Evolutionary conservation across 1,140 invertebrate species (phyloP), one percentile per base, ranked within the genome.

Genomic region (Drosophila tsacasi): DNA sequence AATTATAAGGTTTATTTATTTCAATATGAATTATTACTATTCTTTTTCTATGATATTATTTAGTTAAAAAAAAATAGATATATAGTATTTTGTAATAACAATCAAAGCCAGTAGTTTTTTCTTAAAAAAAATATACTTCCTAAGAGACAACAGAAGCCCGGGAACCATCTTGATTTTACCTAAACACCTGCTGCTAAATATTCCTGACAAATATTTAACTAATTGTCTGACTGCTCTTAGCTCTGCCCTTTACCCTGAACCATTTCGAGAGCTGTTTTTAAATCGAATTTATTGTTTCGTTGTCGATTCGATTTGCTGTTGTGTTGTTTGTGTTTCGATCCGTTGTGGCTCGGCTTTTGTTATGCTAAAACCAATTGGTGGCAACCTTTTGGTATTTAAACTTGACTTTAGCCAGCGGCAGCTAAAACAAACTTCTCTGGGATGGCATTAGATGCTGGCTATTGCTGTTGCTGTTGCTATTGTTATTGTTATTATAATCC

Each of bases 311-410:
- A 35, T 19, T 23, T 52, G 12, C 44, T 35, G 37, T 39, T 58
- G 42, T 50, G 35, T 59, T 30, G 49, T 52, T 49, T 27, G 17
- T 19, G n/a, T 52, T 37, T 73, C 65, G 47, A 64, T 61, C 85
- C 62, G 66, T 46, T 69, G 61, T 50, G 50, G 58, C 42, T 79
- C 47, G 44, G 52, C 66, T 57, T 73, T 76, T 86, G 64, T 80
- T 89, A 86, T 83, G 83, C 40, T 89, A 83, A 86, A 69, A 76
- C 42, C 49, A 62, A 74, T 78, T 78, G 65, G 66, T 79, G 76
- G 76, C 65, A 27, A 79, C 76, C 76, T 79, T 79, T 79, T 78
- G 75, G 66, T 79, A 79, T 79, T 79, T 78, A 78, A 78, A 79
- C 75, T 79, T 79, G 76, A 71, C 75, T 79, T 49, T 71, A 54